A percentile compares a stretch with the other conserved stretches of the same genome.
phyloP scores from a whole-genome alignment of 1,140 invertebrate species.

The Drosophila kikkawai region DNA sequence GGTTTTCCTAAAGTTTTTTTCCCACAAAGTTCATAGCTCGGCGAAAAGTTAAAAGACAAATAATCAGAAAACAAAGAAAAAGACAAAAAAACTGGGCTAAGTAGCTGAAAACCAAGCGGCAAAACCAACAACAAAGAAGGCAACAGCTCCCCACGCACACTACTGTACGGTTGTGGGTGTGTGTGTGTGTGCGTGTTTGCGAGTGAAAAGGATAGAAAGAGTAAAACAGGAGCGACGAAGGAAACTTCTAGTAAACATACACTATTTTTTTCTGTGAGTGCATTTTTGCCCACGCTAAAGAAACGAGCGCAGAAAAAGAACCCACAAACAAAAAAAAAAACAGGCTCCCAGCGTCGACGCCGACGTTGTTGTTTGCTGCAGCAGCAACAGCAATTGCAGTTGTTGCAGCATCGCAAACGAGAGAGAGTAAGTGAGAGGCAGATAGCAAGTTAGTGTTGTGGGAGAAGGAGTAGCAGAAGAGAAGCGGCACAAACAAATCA shows the following conservation, averaged over 20 bases:
- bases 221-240: slow-evolving; percentile 7
- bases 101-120: slow-evolving; percentile 9
- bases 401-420: slow-evolving; percentile 32
- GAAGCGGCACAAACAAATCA: slow-evolving; percentile 55
- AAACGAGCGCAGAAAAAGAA: slow-evolving; percentile 20
- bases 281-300: slow-evolving; percentile 23
- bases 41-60: slow-evolving; percentile 14
- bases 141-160: slow-evolving; percentile 30
- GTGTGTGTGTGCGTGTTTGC: slow-evolving; percentile 24
- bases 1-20: slow-evolving; percentile 15
- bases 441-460: slow-evolving; percentile 17
- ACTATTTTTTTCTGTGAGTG: slow-evolving; percentile 36
- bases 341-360: slow-evolving; percentile 44
- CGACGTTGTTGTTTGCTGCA: slow-evolving; percentile 56
- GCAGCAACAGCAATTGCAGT: slow-evolving; percentile 35
- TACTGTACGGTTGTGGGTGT: slow-evolving; percentile 47
- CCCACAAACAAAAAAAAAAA: slow-evolving; percentile 41
- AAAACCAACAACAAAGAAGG: slow-evolving; percentile 5
- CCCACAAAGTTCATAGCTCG: slow-evolving; percentile 27
- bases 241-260: slow-evolving; percentile 26
- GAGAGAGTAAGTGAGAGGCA: slow-evolving; percentile 35
- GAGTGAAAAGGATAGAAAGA: slow-evolving; percentile 7
- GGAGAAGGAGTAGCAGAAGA: slow-evolving; percentile 14
- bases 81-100: slow-evolving; percentile 6
- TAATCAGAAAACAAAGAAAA: slow-evolving; percentile 7